Evolutionary conservation across 2,797 vertebrate genomes (phyloP), one percentile per base, ranked within the genome.

Genomic region (Notolepis coatsorum): DNA sequence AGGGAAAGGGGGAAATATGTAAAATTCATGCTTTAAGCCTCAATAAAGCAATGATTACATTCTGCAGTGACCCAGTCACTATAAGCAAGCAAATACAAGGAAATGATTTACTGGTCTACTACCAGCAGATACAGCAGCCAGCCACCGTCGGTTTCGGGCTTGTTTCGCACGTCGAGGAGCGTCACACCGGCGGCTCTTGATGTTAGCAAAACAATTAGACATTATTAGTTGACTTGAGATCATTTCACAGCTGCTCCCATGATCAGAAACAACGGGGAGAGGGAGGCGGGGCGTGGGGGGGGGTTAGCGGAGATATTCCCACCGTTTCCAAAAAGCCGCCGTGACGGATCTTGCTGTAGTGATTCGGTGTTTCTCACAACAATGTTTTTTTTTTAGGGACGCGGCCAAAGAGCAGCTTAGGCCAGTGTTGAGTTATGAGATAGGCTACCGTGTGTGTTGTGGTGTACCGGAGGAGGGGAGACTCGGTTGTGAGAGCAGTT

Each of bases 21-120:
- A 8, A 73, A 78, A 75, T 56, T 39, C 42, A 84, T 74, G 57
- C 65, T 62, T 66, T 74, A 78, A 88, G 75, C 64, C 65, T 77
- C 64, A 78, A 25, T 60, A 58, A 84, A 82, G 77, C 71, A 61
- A 70, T 79, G 68, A 82, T 87, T 83, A 81, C 80, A 86, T 85
- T 85, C 85, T 76, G 72, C 62, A 61, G 62, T 65, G 79, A 88
- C 79, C 56, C 68, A 57, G 62, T 65, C 66, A 70, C 75, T 69
- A 68, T 87, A 86, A 84, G 85, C 84, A 91, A 85, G 90, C 84
- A 85, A 80, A 85, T 90, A 80, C 37, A 61, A 58, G 41, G 45
- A 59, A 78, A 70, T 79, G 73, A 86, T 82, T 82, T 75, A 71
- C 81, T 70, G 58, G 61, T 49, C 65, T 75, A 84, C 80, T 84